Conservation (phyloP, 2,797 vertebrate genomes). For the Cuculus canorus region DNA sequence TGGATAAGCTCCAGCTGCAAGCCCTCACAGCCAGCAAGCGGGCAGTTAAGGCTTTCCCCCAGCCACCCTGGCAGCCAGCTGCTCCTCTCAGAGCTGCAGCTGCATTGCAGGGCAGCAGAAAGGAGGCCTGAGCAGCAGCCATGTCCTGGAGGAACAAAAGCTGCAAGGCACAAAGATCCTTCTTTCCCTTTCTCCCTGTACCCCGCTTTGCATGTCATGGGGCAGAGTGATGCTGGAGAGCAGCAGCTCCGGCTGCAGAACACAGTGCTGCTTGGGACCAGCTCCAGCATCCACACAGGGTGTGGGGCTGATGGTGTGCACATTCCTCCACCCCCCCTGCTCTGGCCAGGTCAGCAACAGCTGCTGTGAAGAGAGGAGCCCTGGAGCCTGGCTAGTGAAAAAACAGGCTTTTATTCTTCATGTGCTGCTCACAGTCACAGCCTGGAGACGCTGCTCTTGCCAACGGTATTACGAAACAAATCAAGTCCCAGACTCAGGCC, state of each 20-base stretch:
- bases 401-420: constrained; percentile 73
- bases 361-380: background rate
- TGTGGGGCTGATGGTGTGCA: background rate
- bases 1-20: rapidly evolving
- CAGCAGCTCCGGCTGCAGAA: background rate
- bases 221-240: no score
- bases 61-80: background rate
- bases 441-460: constrained; percentile 45
- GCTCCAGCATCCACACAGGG: background rate
- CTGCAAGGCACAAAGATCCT: background rate
- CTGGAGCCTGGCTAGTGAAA: constrained; percentile 12
- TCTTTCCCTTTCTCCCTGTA: background rate
- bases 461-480: constrained; percentile 61
- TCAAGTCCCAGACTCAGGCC: constrained; percentile 42
- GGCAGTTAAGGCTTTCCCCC: background rate
- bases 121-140: background rate
- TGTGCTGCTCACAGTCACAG: constrained; percentile 44
- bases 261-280: rapidly evolving
- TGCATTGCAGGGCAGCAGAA: background rate
- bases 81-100: background rate
- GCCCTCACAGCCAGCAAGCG: background rate
- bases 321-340: background rate
- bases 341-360: background rate
- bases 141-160: background rate
- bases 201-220: background rate